Evolutionary conservation across 2,113 vertebrate species (phyloP), one percentile per base, ranked within the genome.

Genomic region (Galbula dea): DNA sequence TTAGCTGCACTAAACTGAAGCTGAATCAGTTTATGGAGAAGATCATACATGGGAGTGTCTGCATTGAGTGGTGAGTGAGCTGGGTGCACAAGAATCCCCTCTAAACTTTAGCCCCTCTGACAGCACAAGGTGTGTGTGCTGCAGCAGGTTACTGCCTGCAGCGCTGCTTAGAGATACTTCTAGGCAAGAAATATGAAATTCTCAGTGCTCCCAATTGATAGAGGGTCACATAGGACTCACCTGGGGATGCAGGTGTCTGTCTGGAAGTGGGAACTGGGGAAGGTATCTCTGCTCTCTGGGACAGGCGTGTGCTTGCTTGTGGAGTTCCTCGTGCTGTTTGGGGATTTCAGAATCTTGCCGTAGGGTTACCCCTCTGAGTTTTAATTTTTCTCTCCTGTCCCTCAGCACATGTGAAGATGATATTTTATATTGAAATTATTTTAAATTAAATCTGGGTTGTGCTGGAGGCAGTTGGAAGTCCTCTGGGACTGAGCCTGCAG

Each of bases 311-410:
- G 34, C 55, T 85, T 68, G 66, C 71, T 81, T 52, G 21, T 69
- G 67, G 81, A 58, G 43, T 66, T 79, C 79, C 81, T 96, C 66
- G 16, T 93, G 73, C 79, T 82, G 94, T 90, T 93, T 81, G 36
- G 96, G 95, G 94, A 96, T 95, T 96, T 92, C 88, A 62, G 77
- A 94, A 68, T 75, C 65, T 72, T 90, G 67, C 95, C 83, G 61
- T 41, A 88, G 78, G 87, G 87, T 71, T 94, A 95, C 96, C 94
- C 96, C 93, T 95, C 80, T 94, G 75, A 94, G 92, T 97, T n/a
- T 96, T 96, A 96, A 96, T 97, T 97, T 96, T 94, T 78, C 87
- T 94, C 89, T 96, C 34, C 79, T 93, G 67, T 97, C 96, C 95
- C 95, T 92, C 55, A 94, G 95, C 93, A 86, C 83, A 74, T 54